Evolutionary conservation across 2,888 invertebrate species (phyloP), one percentile per base, ranked within the genome.

Genomic region (Rhagium mordax): DNA sequence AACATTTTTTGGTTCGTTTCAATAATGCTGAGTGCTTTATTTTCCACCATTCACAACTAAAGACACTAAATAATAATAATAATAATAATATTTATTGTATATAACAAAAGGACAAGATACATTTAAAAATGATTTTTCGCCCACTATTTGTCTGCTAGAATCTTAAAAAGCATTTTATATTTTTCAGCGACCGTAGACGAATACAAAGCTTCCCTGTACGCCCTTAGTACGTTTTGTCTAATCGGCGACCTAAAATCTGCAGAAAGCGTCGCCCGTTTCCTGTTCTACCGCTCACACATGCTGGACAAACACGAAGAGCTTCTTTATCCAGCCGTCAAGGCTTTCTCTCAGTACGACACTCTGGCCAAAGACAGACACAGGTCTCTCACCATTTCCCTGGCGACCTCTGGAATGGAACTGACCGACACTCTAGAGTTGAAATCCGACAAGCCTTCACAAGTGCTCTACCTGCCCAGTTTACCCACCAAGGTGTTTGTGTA

Each of bases 401-500:
- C 93, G 0, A 93, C 93, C 15, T 92, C 92, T 0, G 92, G 92
- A 2, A 93, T 93, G 93, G 93, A 93, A 79, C 85, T 93, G n/a
- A 93, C 93, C 0, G 93, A 93, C 78, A 93, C 93, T 0, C 76
- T 92, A 29, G 92, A 92, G 75, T 86, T 93, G 0, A 88, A 90
- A 53, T 90, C 91, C 0, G 88, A 88, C 18, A 89, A 89, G 15
- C 88, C 89, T 0, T 88, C 91, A 0, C 88, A 91, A 51, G 88
- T 89, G 0, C 84, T 92, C 10, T 91, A 91, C 76, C 84, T 92
- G 4, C 93, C 93, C 0, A 92, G 92, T 5, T 84, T 93, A 29
- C 92, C 92, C 0, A 93, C 93, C 0, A 92, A 92, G 85, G 92
- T 92, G n/a, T 93, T 93, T 76, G 91, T 93, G 0, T 93, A 93